Percentiles rank a stretch among this genome's conserved stretches.
These are phyloP conservation scores for Paedocypris micromegethes DNA, from an alignment of 2,797 vertebrate genomes.

Conservation along the genomic window DNA sequence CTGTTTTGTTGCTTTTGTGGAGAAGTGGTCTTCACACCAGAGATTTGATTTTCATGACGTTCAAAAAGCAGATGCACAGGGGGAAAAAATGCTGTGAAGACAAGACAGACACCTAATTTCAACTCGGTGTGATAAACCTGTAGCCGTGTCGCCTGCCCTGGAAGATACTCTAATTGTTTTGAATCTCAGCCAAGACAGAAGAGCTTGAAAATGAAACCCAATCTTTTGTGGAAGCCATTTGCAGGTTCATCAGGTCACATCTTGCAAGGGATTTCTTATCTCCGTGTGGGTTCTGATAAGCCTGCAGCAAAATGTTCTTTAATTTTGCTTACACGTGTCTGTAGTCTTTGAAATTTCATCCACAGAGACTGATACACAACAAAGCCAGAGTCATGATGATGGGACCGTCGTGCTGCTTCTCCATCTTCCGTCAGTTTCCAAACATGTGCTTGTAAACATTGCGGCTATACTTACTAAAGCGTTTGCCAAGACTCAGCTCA, in stretches of 20 bases:
- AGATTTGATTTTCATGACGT: neutral
- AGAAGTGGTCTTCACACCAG: too few species aligned
- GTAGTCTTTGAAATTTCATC: slow-evolving; percentile 7
- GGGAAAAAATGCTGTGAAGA: neutral
- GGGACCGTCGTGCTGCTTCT: neutral
- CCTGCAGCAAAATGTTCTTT: slow-evolving; percentile 8
- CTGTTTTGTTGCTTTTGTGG: too few species aligned
- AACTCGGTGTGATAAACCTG: neutral
- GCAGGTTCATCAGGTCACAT: slow-evolving; percentile 29
- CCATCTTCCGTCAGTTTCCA: neutral
- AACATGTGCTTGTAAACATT: neutral
- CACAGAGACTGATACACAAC: neutral
- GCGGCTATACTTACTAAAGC: neutral
- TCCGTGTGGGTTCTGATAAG: slow-evolving; percentile 14
- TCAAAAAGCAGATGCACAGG: neutral
- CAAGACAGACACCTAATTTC: neutral
- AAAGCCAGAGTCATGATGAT: neutral
- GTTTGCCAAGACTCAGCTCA: neutral
- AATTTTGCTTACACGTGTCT: slow-evolving; percentile 29
- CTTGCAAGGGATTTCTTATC: slow-evolving; percentile 16
- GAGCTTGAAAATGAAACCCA: slow-evolving; percentile 16
- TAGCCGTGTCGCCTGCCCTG: slow-evolving; percentile 2
- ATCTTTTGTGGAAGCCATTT: slow-evolving; percentile 9
- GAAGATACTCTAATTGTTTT: slow-evolving; percentile 18
- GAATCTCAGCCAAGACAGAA: slow-evolving; percentile 10